Evolutionary conservation across 2,113 vertebrate genomes (phyloP), one percentile per base, ranked within the genome.

Genomic region (Podiceps cristatus): DNA sequence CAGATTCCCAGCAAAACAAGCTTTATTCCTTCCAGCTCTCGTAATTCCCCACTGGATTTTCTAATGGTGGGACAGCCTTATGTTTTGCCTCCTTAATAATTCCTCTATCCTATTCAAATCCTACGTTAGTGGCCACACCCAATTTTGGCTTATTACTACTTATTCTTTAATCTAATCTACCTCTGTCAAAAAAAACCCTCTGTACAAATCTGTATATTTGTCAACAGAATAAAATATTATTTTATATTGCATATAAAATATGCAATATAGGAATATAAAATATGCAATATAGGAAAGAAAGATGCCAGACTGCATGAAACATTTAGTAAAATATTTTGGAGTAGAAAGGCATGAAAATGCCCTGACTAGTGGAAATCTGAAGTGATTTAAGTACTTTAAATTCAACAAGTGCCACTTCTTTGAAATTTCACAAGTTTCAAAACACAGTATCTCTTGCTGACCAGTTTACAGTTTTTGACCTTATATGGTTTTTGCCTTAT

Each of bases 81-180:
- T 29, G 18, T 66, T 87, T 84, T 58, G 18, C 24, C 7, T 74
- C 42, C 40, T 85, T 64, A 96, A 78, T 85, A 83, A 13, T 60
- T 72, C 49, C 60, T 86, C 60, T 62, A 12, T 82, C 42, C 53
- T 94, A 49, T 35, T 75, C 42, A 35, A 81, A 35, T 23, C 28
- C 69, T 86, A 86, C 28, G 37, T 85, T 81, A 95, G 85, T 53
- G 29, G 49, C 66, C 50, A 62, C 56, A 92, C 17, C 59, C 67
- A 71, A 58, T 59, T 95, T 88, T 86, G 77, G 75, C 86, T 96
- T 96, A 94, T 85, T 44, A 45, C 8, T 92, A 33, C 44, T 87
- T 85, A 52, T 87, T 95, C 49, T 80, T 89, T 40, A 49, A 88
- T 44, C 44, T 59, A 37, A 88, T 44, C 44, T 59, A 37, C 14